Base-by-base conservation (phyloP, 1,140 invertebrate species). In the Pseudobourletiella spinata region DNA sequence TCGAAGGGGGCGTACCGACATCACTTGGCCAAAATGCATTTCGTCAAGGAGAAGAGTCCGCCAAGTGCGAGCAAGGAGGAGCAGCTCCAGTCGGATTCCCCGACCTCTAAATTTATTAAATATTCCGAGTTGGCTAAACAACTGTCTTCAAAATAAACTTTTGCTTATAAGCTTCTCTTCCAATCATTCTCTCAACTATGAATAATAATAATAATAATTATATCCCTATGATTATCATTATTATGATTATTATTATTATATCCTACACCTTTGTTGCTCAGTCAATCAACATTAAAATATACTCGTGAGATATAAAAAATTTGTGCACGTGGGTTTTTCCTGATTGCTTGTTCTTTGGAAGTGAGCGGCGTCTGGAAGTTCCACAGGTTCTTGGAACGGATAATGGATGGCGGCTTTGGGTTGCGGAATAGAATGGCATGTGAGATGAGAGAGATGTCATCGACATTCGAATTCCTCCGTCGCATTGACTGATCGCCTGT, bases 1-100 rank as follows among this genome's bases (percentile, higher is more conserved):
- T n/a, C n/a, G n/a, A n/a, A n/a, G n/a, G n/a, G n/a, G n/a, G 92
- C 93, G 1, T 98, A 96, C 76, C 83, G 94, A 69, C 93, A 96
- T 76, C 94, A 98, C 72, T 77, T 97, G 60, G 94, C 91, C 54
- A 95, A 96, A 73, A 94, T 95, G 85, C 93, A 97, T 76, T 91
- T 96, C 72, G 89, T 95, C 26, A 96, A 95, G 74, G 92, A 95
- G 72, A 77, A 68, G 71, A 79, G 74, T 75, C 79, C 74, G 67
- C 76, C 73, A 70, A 77, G 63, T 30, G 73, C 71, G 44, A 73
- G 74, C 8, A 74, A 69, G 14, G 72, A 72, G 2, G 71, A 74
- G 2, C 78, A 78, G 2, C 70, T 72, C 8, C 67, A 75, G 2
- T 90, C 93, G 70, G 91, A 95, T 75, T 93, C 88, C 74, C 89